These are phyloP conservation scores for Capreolus pygargus DNA, from an alignment of 2,113 vertebrate species.

Conservation along the genomic window DNA sequence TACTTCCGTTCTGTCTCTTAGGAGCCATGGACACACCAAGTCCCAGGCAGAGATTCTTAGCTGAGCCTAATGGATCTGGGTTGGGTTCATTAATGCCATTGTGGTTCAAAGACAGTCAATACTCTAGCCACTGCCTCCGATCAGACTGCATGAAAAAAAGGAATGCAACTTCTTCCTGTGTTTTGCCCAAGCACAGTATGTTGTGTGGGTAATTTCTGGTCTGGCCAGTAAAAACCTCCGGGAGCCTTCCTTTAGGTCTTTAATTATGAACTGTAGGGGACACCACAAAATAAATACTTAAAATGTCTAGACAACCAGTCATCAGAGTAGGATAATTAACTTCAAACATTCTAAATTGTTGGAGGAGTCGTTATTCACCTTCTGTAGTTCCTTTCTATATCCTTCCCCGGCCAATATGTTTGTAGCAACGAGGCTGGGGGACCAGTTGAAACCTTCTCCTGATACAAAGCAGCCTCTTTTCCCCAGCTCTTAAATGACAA, in stretches of 20 bases:
- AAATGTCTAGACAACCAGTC: conserved; percentile 82
- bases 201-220: conserved; percentile 79
- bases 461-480: conserved; percentile 54
- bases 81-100: conserved; percentile 49
- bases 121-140: conserved; percentile 46
- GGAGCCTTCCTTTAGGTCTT: conserved; percentile 79
- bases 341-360: conserved; percentile 78
- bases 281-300: conserved; percentile 82
- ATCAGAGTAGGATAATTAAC: conserved; percentile 79
- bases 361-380: conserved; percentile 78
- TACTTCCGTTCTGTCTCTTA: background rate
- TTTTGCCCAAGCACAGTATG: conserved; percentile 72
- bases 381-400: conserved; percentile 62
- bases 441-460: conserved; percentile 16
- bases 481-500: conserved; percentile 50
- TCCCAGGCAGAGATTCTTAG: background rate
- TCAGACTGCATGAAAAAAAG: conserved; percentile 48
- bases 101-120: conserved; percentile 66
- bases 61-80: background rate
- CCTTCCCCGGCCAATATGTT: conserved; percentile 33
- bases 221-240: conserved; percentile 80
- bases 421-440: background rate
- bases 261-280: conserved; percentile 82
- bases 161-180: conserved; percentile 70
- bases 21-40: background rate